A percentile compares a stretch with the other conserved stretches of the same genome.
These are phyloP conservation scores for Leptodactylus fuscus DNA, from an alignment of 2,113 vertebrate species.

Conservation along the genomic window DNA sequence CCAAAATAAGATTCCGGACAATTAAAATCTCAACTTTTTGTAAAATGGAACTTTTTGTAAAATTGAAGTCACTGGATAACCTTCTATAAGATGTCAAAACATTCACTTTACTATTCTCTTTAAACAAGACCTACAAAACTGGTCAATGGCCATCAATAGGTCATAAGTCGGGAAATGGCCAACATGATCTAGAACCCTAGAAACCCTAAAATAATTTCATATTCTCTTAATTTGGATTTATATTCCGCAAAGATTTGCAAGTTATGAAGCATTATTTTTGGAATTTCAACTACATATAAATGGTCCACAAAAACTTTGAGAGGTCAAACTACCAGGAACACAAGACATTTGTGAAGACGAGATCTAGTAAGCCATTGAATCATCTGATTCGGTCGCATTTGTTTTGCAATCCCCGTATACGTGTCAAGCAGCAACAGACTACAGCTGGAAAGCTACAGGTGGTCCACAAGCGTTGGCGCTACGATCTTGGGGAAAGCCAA, in stretches of 20 bases:
- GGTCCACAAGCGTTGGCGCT: constrained; percentile 2
- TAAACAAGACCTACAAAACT: background rate
- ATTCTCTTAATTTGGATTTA: background rate
- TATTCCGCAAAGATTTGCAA: background rate
- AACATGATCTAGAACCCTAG: background rate
- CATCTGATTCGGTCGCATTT: background rate
- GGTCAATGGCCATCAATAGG: too few species aligned
- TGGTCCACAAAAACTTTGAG: background rate
- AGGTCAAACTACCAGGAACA: background rate
- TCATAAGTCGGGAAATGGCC: too few species aligned
- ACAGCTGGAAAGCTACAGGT: background rate
- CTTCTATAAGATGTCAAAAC: background rate
- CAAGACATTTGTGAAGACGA: background rate
- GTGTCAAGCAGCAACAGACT: background rate
- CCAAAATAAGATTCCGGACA: too few species aligned
- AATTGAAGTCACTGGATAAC: too few species aligned
- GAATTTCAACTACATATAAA: background rate
- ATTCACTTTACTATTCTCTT: background rate
- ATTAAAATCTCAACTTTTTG: too few species aligned
- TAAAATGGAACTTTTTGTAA: too few species aligned
- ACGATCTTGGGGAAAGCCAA: background rate
- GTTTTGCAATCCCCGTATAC: background rate
- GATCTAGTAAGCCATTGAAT: background rate
- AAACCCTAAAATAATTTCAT: background rate
- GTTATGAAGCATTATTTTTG: background rate